Evolutionary conservation across 2,113 vertebrate species (phyloP).

Genomic region (Ascaphus truei): DNA sequence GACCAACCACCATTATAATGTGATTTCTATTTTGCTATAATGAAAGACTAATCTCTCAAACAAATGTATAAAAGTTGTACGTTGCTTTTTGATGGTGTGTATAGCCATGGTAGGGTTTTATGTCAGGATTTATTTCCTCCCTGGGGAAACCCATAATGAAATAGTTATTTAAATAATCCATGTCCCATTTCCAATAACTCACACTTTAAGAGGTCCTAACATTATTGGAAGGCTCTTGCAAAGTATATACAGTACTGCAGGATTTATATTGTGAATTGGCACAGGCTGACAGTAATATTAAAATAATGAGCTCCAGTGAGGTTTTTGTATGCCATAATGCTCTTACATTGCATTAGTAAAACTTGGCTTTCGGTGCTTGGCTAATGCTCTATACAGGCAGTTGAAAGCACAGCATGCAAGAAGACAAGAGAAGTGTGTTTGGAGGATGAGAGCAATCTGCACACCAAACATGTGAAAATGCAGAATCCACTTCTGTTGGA

Average conservation of each 20-base stretch:
- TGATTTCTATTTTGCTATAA: too few relatives aligned
- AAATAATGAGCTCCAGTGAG: constrained; percentile 35
- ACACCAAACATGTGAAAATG: not conserved
- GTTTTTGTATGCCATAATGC: constrained; percentile 25
- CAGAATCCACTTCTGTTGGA: not conserved
- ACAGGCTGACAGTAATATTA: constrained; percentile 28
- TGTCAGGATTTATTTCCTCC: not conserved
- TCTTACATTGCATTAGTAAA: constrained; percentile 11
- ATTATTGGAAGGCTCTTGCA: constrained; percentile 21
- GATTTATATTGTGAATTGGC: constrained; percentile 18
- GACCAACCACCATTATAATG: too few relatives aligned
- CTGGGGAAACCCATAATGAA: constrained; percentile 16
- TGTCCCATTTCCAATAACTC: constrained; percentile 5
- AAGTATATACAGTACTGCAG: constrained; percentile 3
- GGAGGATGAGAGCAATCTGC: constrained; percentile 6
- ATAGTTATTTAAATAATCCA: not conserved
- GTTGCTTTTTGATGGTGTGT: too few relatives aligned
- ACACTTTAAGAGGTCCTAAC: constrained; percentile 3
- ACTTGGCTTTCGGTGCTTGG: constrained; percentile 3
- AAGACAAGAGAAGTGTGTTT: not conserved
- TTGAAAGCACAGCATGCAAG: not conserved
- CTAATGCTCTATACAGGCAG: not conserved
- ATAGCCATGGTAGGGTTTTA: not conserved
- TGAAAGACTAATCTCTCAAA: too few relatives aligned
- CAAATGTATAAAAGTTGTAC: too few relatives aligned